A percentile compares a stretch with the other conserved stretches of the same genome.
These are phyloP conservation scores for Dryobotodes eremita DNA, from an alignment of 2,888 invertebrate species.

Conservation along the genomic window DNA sequence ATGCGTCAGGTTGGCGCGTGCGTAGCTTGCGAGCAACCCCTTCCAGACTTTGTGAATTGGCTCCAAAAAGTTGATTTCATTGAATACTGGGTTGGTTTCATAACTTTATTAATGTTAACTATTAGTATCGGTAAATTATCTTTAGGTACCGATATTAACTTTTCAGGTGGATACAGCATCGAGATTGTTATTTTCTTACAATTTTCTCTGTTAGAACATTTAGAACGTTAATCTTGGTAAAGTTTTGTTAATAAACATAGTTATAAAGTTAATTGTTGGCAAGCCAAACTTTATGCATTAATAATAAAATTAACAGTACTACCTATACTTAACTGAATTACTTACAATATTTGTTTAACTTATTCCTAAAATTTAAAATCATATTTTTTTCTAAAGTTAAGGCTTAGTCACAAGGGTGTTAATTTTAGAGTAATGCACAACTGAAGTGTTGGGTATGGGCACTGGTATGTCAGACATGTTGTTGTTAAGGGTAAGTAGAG, in stretches of 20 bases:
- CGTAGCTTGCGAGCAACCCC: constrained; percentile 57
- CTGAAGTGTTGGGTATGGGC: constrained; percentile 85
- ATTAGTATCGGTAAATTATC: neutral
- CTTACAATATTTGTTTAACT: constrained; percentile 1
- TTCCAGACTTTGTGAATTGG: constrained; percentile 7
- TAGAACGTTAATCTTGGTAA: neutral
- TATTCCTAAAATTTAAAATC: constrained; percentile 4
- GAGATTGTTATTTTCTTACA: neutral
- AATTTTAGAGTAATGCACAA: constrained; percentile 84
- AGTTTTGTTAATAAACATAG: neutral
- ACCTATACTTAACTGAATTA: neutral
- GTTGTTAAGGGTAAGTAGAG: constrained; percentile 80
- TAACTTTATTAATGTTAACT: constrained; percentile 6
- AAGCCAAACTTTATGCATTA: neutral
- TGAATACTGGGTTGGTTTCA: neutral
- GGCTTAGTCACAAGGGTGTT: constrained; percentile 77
- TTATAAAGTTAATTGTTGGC: neutral
- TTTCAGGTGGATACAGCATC: neutral
- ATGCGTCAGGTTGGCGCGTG: constrained; percentile 73
- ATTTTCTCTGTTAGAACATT: neutral
- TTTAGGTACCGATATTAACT: neutral
- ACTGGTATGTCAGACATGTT: constrained; percentile 83
- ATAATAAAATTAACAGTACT: neutral
- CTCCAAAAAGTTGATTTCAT: constrained; percentile 26
- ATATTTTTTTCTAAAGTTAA: constrained; percentile 25